These are phyloP conservation scores for Bradypodion ventrale DNA, from an alignment of 2,797 vertebrate genomes.

Conservation along the genomic window DNA sequence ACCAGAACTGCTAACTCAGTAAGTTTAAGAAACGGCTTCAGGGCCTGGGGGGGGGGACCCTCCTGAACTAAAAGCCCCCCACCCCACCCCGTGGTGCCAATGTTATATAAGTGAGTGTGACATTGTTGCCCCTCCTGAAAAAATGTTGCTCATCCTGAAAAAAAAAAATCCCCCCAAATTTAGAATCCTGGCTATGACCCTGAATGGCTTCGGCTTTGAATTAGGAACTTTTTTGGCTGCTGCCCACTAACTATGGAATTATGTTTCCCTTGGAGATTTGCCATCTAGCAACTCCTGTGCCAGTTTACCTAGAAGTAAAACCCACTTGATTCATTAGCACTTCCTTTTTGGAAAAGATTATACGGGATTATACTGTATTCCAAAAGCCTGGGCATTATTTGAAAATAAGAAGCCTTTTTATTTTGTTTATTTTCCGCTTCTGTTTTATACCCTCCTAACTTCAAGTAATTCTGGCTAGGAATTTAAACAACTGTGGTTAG, in stretches of 20 bases:
- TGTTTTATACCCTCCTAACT: too few species aligned
- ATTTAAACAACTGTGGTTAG: too few species aligned
- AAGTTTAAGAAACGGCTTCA: slow-evolving; percentile 70
- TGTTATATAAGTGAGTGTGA: too few species aligned
- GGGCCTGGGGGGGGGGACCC: too few species aligned
- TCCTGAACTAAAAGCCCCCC: too few species aligned
- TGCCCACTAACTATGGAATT: not conserved
- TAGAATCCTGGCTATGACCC: too few species aligned
- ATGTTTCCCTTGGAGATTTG: not conserved
- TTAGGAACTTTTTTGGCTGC: not conserved
- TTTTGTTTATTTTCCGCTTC: not conserved
- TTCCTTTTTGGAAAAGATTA: not conserved
- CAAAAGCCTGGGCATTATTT: not conserved
- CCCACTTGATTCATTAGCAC: not conserved
- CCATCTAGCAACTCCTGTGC: not conserved
- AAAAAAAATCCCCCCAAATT: too few species aligned
- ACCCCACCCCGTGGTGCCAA: too few species aligned
- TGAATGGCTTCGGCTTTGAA: not conserved
- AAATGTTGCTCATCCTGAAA: too few species aligned
- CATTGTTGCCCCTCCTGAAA: too few species aligned
- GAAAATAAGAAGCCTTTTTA: not conserved
- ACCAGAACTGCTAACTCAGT: slow-evolving; percentile 97
- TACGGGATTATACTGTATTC: not conserved
- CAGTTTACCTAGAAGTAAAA: not conserved
- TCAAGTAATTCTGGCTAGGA: too few species aligned